These are phyloP conservation scores for Anas platyrhynchos DNA, from an alignment of 2,113 vertebrate genomes.

Conservation along the genomic window DNA sequence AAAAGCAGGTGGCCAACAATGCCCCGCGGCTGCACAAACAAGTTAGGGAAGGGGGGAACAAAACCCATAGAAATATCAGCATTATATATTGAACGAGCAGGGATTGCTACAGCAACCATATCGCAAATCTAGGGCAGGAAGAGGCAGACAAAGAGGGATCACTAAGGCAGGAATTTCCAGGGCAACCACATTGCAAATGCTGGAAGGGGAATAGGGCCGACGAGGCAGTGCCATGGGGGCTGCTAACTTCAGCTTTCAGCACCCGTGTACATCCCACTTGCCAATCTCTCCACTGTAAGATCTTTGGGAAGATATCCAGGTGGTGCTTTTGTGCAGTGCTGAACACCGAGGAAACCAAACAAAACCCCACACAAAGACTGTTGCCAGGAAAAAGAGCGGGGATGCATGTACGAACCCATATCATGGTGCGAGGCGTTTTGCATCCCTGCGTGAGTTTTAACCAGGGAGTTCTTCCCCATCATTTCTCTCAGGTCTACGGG, in stretches of 20 bases:
- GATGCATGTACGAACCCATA: rapidly evolving
- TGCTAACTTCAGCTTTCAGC: not conserved
- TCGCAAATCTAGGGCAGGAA: not conserved
- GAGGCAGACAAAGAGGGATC: not conserved
- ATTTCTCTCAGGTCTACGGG: not conserved
- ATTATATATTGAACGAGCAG: not conserved
- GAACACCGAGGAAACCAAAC: not conserved
- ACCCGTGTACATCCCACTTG: rapidly evolving
- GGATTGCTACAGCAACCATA: not conserved
- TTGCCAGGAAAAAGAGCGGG: not conserved
- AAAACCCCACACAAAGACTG: not conserved
- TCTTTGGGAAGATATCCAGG: not conserved
- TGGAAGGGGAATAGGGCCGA: not conserved
- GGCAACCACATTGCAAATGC: rapidly evolving
- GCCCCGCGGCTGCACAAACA: not conserved
- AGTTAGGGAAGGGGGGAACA: not conserved
- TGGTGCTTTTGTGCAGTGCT: not conserved
- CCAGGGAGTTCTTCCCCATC: not conserved
- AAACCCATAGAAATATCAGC: not conserved
- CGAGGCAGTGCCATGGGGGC: not conserved
- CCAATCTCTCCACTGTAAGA: not conserved
- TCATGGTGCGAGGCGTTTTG: rapidly evolving
- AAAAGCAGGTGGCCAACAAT: too few relatives aligned
- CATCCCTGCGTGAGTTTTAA: not conserved
- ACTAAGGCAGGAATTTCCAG: not conserved